phyloP scores from a whole-genome alignment of 37 sponge, comb jelly and placozoan species.

The Chondrosia reniformis region DNA sequence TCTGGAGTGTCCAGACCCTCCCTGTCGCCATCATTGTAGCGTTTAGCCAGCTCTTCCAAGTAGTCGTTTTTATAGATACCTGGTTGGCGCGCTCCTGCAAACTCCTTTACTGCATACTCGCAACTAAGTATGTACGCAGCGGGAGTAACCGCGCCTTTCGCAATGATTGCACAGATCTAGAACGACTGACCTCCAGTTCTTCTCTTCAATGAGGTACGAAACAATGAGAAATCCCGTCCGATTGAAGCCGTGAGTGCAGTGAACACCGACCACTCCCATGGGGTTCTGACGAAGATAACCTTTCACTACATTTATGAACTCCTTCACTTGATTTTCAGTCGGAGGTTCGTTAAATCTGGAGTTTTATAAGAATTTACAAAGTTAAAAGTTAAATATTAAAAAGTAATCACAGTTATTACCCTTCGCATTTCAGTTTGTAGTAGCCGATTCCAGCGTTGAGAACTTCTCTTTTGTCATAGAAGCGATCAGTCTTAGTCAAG shows the following conservation, averaged over 20 bases:
- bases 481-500: slow-evolving; percentile 95
- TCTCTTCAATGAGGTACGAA: slow-evolving; percentile 72
- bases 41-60: slow-evolving; percentile 27
- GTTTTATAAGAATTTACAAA: not conserved
- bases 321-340: slow-evolving; percentile 52
- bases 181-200: slow-evolving; percentile 85
- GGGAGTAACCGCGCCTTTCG: too few species aligned
- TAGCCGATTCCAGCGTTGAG: slow-evolving; percentile 47
- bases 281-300: slow-evolving; percentile 56
- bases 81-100: slow-evolving; percentile 33
- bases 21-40: slow-evolving; percentile 37
- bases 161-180: too few species aligned
- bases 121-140: slow-evolving; percentile 21
- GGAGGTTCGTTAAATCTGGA: slow-evolving; percentile 75
- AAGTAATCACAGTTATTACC: slow-evolving; percentile 36
- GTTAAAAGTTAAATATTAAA: not conserved
- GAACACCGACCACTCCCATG: slow-evolving; percentile 77
- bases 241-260: slow-evolving; percentile 99
- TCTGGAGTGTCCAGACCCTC: slow-evolving; percentile 32
- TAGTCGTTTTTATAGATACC: slow-evolving; percentile 61
- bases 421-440: slow-evolving; percentile 91
- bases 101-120: slow-evolving; percentile 66
- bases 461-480: slow-evolving; percentile 80
- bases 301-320: slow-evolving; percentile 39
- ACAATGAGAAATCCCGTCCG: slow-evolving; percentile 91